Conservation (phyloP, 2,797 vertebrate genomes). For the Oreortyx pictus region DNA sequence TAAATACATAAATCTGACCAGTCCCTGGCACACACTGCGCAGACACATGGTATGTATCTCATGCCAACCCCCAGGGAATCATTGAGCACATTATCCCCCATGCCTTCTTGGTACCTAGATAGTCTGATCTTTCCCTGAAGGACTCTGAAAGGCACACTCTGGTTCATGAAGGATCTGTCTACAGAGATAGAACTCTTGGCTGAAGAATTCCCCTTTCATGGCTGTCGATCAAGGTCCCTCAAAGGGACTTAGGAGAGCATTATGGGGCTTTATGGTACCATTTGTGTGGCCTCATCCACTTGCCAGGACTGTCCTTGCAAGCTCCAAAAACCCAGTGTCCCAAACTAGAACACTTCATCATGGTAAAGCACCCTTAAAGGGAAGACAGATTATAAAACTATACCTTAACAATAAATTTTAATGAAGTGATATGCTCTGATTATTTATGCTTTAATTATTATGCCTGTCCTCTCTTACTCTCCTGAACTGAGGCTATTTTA, state of each 20-base stretch:
- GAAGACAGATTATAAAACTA: not conserved
- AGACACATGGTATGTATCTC: not conserved
- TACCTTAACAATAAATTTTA: slow-evolving; percentile 12
- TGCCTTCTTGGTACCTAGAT: fast-evolving
- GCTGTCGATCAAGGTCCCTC: fast-evolving
- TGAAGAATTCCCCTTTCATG: not conserved
- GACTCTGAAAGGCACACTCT: not conserved
- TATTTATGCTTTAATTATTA: slow-evolving; percentile 33
- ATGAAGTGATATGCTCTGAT: not conserved
- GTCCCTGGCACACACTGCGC: not conserved
- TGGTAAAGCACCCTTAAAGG: not conserved
- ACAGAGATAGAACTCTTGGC: fast-evolving
- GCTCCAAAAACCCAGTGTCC: not conserved
- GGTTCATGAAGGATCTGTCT: not conserved
- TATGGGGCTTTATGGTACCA: not conserved
- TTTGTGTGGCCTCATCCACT: too few relatives aligned
- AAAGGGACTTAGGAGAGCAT: not conserved
- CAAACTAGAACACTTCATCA: not conserved
- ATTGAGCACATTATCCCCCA: fast-evolving
- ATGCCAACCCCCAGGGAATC: fast-evolving
- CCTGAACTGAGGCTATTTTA: not conserved
- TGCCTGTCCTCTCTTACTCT: not conserved
- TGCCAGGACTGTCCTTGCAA: not conserved
- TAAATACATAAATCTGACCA: not conserved
- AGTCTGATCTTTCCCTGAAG: not conserved